Evolutionary conservation across 1,140 invertebrate species (phyloP), one percentile per base, ranked within the genome.

Genomic region (Aphaenogaster ashmeadi): DNA sequence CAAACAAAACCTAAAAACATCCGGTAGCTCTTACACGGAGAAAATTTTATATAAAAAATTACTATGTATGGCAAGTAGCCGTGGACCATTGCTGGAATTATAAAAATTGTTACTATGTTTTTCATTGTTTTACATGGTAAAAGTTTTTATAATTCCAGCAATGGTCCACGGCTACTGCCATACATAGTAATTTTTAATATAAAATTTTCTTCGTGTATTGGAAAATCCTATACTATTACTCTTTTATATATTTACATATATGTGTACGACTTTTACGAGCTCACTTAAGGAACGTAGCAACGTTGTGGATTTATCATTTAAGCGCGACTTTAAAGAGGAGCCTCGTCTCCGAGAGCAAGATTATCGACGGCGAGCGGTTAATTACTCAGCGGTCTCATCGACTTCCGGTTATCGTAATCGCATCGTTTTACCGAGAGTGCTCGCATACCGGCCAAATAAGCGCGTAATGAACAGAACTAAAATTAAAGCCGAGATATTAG

Each of bases 391-490:
- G 80, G 44, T 36, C 80, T 60, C 80, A 13, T 74, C 54, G 80
- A 44, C 54, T 84, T 84, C 80, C 80, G 80, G 54, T 41, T 60
- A 75, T 75, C 56, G 56, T 84, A 84, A 84, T 75, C 69, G 56
- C 69, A 84, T 84, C 80, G 69, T 75, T 74, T 69, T n/a, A 27
- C 67, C 67, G 80, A 72, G 79, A 74, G 67, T 50, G 33, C 41
- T 84, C 80, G 69, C 69, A 75, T 83, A 74, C 54, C 80, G 41
- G 6, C 13, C 41, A 41, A 74, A 83, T 83, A 74, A 54, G 54
- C 67, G 69, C 54, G 78, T 74, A 74, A 74, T 83, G 74, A 83
- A 83, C 80, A 56, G 38, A 60, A 54, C 41, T 74, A 60, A 60
- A 84, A 75, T 75, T 84, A 75, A 36, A 84, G 13, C 41, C n/a